Conservation (phyloP, 2,113 vertebrate species). For the Prietella phreatophila region DNA sequence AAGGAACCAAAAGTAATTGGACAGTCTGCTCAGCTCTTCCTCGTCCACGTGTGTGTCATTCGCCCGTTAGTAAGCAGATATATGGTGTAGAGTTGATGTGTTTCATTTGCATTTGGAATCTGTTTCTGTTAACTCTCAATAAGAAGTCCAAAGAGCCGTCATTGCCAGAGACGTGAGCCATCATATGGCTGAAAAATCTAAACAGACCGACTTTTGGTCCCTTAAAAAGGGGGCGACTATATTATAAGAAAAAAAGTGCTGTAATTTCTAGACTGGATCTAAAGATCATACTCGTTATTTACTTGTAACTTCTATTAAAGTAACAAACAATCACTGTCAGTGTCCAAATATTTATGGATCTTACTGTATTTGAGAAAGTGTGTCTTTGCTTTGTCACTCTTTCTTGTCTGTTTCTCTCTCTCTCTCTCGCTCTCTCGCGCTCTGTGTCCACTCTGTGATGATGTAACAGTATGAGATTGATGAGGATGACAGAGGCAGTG, state of each 20-base stretch:
- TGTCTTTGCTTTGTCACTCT: not conserved
- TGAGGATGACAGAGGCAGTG: constrained; percentile 49
- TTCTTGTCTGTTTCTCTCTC: not conserved
- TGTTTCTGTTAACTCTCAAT: not conserved
- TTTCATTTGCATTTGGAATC: not conserved
- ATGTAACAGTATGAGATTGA: constrained; percentile 55
- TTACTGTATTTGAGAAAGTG: not conserved
- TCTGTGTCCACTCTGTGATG: constrained; percentile 31
- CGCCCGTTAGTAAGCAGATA: too few species aligned
- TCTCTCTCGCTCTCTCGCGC: not conserved
- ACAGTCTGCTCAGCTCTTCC: not conserved
- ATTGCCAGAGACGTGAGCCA: not conserved
- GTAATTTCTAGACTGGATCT: not conserved
- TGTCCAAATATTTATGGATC: not conserved
- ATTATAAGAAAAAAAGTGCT: too few species aligned
- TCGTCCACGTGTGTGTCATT: not conserved
- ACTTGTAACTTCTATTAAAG: not conserved
- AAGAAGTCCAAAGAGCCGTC: too few species aligned
- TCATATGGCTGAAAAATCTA: not conserved
- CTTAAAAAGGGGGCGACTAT: too few species aligned
- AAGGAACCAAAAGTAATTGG: not conserved
- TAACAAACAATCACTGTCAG: not conserved
- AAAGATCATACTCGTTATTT: not conserved
- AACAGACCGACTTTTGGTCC: too few species aligned
- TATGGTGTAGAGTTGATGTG: not conserved